phyloP scores from a whole-genome alignment of 1,140 invertebrate species.

The Drosophila parabipectinata region DNA sequence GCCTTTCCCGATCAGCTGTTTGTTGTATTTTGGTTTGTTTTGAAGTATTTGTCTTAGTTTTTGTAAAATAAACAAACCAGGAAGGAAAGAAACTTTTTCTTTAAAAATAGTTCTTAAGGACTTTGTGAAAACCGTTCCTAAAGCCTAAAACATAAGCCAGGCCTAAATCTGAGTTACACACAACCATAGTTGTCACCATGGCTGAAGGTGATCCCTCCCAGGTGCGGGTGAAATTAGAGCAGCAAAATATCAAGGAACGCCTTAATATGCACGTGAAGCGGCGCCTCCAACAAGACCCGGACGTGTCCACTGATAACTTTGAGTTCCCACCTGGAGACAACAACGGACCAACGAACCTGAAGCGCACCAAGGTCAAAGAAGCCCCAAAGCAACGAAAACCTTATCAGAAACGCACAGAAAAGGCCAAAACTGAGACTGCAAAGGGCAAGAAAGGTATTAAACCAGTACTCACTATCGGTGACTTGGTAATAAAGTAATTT shows the following conservation, averaged over 20 bases:
- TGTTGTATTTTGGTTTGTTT: background rate
- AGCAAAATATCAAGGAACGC: conserved; percentile 71
- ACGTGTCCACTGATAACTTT: conserved; percentile 27
- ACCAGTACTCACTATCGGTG: background rate
- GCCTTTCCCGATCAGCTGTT: background rate
- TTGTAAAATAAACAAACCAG: background rate
- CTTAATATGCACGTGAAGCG: conserved; percentile 78
- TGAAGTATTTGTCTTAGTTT: background rate
- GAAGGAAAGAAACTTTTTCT: background rate
- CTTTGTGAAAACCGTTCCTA: background rate
- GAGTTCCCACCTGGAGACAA: conserved; percentile 8
- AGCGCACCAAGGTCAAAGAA: conserved; percentile 49
- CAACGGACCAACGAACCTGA: conserved; percentile 12
- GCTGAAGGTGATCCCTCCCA: conserved; percentile 27
- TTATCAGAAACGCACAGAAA: conserved; percentile 73
- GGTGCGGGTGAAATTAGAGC: conserved; percentile 68
- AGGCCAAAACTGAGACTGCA: conserved; percentile 49
- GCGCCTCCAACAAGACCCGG: conserved; percentile 63
- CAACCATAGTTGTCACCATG: background rate
- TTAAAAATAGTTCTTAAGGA: background rate
- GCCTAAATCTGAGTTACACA: background rate
- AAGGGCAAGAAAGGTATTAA: conserved; percentile 52
- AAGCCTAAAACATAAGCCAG: background rate
- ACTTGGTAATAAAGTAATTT: background rate
- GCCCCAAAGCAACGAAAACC: conserved; percentile 62